Conservation (phyloP, 2,888 invertebrate genomes). For the Branchellion lobata region DNA sequence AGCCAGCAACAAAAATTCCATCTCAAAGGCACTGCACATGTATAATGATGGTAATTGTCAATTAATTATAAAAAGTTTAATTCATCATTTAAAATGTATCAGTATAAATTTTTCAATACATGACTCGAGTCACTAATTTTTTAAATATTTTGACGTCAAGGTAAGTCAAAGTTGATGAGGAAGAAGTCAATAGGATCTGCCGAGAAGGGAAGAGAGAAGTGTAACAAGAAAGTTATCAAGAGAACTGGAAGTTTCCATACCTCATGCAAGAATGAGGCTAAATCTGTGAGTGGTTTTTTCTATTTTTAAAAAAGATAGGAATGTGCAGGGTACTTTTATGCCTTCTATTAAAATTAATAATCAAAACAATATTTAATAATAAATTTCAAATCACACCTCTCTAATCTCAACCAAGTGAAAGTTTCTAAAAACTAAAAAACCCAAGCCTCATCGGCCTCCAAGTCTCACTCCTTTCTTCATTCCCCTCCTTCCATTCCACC, state of each 20-base stretch:
- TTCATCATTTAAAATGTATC: background rate
- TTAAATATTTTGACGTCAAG: background rate
- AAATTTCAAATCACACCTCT: background rate
- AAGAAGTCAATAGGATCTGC: conserved; percentile 34
- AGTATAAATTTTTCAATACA: background rate
- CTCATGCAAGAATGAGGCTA: conserved; percentile 9
- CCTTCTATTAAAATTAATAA: background rate
- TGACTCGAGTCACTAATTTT: too few relatives aligned
- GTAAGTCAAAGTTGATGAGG: background rate
- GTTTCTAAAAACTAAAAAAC: background rate
- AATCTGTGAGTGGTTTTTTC: background rate
- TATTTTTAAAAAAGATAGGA: too few relatives aligned
- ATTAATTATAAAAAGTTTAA: background rate
- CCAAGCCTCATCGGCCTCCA: too few relatives aligned
- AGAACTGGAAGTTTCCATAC: conserved; percentile 31
- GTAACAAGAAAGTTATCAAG: conserved; percentile 28
- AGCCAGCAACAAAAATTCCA: background rate
- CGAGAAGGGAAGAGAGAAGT: conserved; percentile 11
- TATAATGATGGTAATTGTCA: background rate
- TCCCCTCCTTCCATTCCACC: too few relatives aligned
- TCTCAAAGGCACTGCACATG: background rate
- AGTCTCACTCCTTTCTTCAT: too few relatives aligned
- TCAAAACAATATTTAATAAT: background rate
- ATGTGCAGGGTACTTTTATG: too few relatives aligned
- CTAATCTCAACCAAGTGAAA: background rate